These are phyloP conservation scores for Oplegnathus fasciatus DNA, from an alignment of 2,113 vertebrate species.

Conservation along the genomic window DNA sequence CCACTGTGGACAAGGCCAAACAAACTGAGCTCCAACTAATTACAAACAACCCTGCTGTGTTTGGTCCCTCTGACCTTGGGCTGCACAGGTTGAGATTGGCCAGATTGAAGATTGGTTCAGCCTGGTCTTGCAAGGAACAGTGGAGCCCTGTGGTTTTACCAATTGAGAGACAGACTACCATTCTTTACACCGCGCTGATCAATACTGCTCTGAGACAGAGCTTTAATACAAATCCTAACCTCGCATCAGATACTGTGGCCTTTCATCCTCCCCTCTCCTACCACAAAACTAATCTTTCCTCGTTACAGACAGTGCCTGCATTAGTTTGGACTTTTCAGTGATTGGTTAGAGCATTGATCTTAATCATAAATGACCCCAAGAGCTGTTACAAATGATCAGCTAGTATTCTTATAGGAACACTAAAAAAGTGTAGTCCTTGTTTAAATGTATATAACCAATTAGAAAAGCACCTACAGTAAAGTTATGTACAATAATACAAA, in stretches of 20 bases:
- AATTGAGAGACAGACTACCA: not conserved
- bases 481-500: not conserved
- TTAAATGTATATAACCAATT: not conserved
- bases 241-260: conserved; percentile 52
- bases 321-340: conserved; percentile 27
- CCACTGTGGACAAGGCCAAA: conserved; percentile 30
- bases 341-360: conserved; percentile 35
- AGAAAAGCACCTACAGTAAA: not conserved
- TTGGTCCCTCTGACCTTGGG: conserved; percentile 15
- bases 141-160: conserved; percentile 3
- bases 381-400: conserved; percentile 34
- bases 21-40: conserved; percentile 30
- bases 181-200: conserved; percentile 28
- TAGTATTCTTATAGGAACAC: conserved; percentile 5
- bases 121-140: not conserved
- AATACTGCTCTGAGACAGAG: conserved; percentile 47
- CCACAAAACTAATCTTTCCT: conserved; percentile 60
- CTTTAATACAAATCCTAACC: conserved; percentile 37
- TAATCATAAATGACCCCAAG: not conserved
- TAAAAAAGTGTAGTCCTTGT: not conserved
- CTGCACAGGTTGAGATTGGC: not conserved
- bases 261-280: conserved; percentile 48
- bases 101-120: not conserved
- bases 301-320: conserved; percentile 37
- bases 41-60: not conserved